Evolutionary conservation across 2,888 invertebrate species (phyloP), one percentile per base, ranked within the genome.

Genomic region (Leptodirus hochenwartii): DNA sequence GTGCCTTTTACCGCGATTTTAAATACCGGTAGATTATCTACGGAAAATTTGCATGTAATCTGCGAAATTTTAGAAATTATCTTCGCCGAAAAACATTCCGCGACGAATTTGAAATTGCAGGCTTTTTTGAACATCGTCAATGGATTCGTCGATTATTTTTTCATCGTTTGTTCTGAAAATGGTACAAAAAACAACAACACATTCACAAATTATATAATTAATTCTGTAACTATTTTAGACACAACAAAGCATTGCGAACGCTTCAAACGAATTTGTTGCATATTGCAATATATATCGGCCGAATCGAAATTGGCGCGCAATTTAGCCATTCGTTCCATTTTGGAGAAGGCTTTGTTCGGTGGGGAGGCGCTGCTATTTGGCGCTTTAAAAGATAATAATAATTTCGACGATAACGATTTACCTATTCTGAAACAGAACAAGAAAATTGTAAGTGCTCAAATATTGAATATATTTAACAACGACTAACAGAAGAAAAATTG

Each of bases 101-200:
- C 43, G 12, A 50, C 63, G 20, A 62, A 65, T 10, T 61, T 70
- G 8, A 66, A 69, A 22, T 64, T 75, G 2, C 70, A 76, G 41
- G 67, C 69, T 2, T 59, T 68, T 10, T 51, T 81, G 12, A 78
- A 73, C 51, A 56, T 80, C 10, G 69, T 78, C 0, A 66, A 71
- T 38, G 67, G 77, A 0, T 67, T 70, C 4, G 72, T 78, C 3
- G 69, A 72, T 42, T 82, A 80, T 47, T 82, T 81, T 52, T 82
- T 79, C 49, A 61, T 72, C 33, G 75, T 75, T 42, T 61, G 81
- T 34, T 65, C 65, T 31, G 67, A 77, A 42, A 54, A 60, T 51
- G 72, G 78, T 74, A 53, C 48, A 36, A 25, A n/a, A n/a, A n/a
- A n/a, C n/a, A n/a, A n/a, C n/a, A n/a, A n/a, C n/a, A n/a, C n/a